These are phyloP conservation scores for Halcyon smyrnensis DNA, from an alignment of 2,797 vertebrate species.

Conservation along the genomic window DNA sequence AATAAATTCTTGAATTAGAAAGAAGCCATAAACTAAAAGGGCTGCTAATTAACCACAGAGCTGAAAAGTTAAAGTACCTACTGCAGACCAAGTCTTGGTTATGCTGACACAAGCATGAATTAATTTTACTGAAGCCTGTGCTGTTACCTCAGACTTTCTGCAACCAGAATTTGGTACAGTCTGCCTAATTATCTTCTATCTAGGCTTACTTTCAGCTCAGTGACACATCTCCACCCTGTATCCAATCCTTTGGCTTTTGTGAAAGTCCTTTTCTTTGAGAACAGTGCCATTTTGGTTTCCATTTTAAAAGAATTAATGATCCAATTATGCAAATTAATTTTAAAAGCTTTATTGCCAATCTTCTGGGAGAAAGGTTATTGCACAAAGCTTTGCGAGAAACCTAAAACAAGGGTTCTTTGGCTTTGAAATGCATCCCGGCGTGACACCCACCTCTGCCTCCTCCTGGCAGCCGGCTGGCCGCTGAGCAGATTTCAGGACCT, in stretches of 20 bases:
- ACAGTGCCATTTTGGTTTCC: conserved; percentile 41
- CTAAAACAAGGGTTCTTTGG: conserved; percentile 8
- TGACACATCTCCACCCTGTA: conserved; percentile 15
- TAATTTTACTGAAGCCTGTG: neutral
- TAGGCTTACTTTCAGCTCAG: conserved; percentile 23
- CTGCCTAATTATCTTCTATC: neutral
- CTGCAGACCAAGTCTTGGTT: neutral
- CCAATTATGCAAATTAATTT: conserved; percentile 58
- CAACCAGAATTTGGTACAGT: neutral
- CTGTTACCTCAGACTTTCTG: neutral
- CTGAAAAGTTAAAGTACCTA: conserved; percentile 5
- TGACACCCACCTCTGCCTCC: neutral
- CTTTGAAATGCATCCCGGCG: neutral
- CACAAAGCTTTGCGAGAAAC: neutral
- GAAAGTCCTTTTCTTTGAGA: neutral
- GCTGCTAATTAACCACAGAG: conserved; percentile 17
- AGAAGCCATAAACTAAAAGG: neutral
- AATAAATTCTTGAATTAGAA: neutral
- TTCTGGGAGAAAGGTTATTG: conserved; percentile 26
- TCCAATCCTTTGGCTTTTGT: neutral
- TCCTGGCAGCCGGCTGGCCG: neutral
- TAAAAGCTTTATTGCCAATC: neutral
- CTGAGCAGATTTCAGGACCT: neutral
- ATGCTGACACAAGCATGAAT: neutral
- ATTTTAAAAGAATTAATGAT: conserved; percentile 54